These are phyloP conservation scores for Muricea muricata DNA, from an alignment of 92 coral and sea anemone species.

Conservation along the genomic window DNA sequence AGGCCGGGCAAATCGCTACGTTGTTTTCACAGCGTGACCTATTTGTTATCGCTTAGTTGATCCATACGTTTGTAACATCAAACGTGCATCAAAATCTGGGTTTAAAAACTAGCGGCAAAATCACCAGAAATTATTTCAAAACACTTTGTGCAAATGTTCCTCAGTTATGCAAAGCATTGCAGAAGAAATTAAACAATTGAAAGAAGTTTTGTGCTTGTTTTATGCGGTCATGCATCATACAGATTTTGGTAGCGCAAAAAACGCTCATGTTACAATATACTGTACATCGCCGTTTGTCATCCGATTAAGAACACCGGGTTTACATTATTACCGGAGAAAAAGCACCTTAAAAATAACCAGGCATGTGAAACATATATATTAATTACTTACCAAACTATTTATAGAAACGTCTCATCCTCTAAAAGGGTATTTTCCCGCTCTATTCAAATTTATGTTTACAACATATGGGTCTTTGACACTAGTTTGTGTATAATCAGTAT, in stretches of 20 bases:
- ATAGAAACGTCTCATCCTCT: too few relatives aligned
- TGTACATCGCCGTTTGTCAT: background rate
- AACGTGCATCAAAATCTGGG: slow-evolving; percentile 25
- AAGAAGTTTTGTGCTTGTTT: background rate
- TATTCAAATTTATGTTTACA: too few relatives aligned
- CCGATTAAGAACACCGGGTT: background rate
- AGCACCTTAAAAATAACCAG: background rate
- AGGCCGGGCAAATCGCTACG: background rate
- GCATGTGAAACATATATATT: background rate
- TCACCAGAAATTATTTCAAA: background rate
- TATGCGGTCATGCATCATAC: background rate
- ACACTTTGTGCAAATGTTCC: background rate
- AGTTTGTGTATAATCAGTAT: too few relatives aligned
- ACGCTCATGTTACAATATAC: background rate
- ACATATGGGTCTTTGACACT: too few relatives aligned
- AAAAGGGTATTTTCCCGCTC: too few relatives aligned
- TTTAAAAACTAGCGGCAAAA: background rate
- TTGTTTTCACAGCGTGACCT: slow-evolving; percentile 15
- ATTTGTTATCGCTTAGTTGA: slow-evolving; percentile 41
- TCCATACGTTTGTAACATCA: background rate
- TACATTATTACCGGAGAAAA: background rate
- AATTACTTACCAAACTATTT: background rate
- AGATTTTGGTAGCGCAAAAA: background rate
- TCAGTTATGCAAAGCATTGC: background rate
- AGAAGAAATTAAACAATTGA: background rate